A percentile compares a stretch with the other conserved stretches of the same genome.
Evolutionary conservation across 2,113 vertebrate species (phyloP).

Genomic region (Merops nubicus): DNA sequence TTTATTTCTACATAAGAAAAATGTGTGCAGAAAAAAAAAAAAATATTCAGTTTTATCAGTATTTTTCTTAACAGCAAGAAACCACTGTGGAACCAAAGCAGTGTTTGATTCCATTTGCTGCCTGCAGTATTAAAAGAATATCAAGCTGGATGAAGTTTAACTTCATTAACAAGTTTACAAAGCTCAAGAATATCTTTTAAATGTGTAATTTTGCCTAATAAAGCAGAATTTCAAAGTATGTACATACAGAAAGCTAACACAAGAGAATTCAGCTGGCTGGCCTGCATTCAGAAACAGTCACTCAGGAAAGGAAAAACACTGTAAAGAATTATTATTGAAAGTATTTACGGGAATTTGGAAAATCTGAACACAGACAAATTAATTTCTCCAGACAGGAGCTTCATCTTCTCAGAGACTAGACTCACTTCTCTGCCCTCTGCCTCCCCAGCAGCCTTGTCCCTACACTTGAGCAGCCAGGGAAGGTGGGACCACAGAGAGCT

Average conservation of each 20-base stretch:
- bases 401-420: not conserved
- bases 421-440: not conserved
- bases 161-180: not conserved
- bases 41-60: not conserved
- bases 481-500: accelerated
- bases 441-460: not conserved
- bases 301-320: not conserved
- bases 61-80: not conserved
- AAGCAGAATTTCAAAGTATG: not conserved
- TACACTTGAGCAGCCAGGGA: not conserved
- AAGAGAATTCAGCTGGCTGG: not conserved
- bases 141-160: not conserved
- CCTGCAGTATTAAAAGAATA: not conserved
- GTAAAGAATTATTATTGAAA: not conserved
- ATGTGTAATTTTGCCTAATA: not conserved
- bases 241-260: not conserved
- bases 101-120: not conserved
- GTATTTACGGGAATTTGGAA: constrained; percentile 32
- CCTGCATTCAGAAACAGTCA: not conserved
- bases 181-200: not conserved
- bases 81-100: not conserved
- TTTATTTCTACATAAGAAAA: not conserved
- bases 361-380: not conserved
- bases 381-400: not conserved
- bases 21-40: not conserved